Evolutionary conservation across 2,888 invertebrate genomes (phyloP), one percentile per base, ranked within the genome.

Genomic region (Chouioia cunea): DNA sequence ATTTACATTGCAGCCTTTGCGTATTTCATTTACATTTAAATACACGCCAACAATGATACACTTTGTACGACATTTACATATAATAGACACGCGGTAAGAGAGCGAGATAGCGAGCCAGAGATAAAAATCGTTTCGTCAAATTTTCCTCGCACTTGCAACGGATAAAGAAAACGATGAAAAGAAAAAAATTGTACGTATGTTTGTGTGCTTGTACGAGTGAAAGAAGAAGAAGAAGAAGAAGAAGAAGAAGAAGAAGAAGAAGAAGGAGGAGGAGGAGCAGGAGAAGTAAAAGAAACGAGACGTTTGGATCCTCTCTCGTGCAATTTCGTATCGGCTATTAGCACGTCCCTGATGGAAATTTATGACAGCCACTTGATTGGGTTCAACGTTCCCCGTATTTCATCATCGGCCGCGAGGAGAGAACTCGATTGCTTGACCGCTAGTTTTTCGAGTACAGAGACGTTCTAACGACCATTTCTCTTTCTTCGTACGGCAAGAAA

Each of bases 311-410:
- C 22, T 46, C 56, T 20, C 48, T 60, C 64, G 74, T 73, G 81
- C 79, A 80, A 82, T 82, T 82, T 81, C 74, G 79, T 81, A 81
- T 81, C 79, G 79, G 76, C 81, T 80, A 82, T 83, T 81, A 81
- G 81, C 79, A 77, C 78, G 78, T 78, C 78, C 77, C 76, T 84
- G 84, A 84, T 84, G 84, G 83, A 83, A 84, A 84, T 84, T 84
- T 84, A 84, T 81, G 84, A 83, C 83, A 80, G 76, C 80, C 83
- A 81, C 83, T 83, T 84, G 84, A 84, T 84, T 84, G 84, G 82
- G 83, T 83, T 84, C 84, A 84, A 84, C 80, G 83, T 80, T 81
- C 84, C 80, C 79, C 79, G 65, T 82, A 82, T 82, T 81, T 83
- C 81, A 83, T 82, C 75, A 78, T 77, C 78, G 75, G 76, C 54